Evolutionary conservation across 2,113 vertebrate species (phyloP).

Genomic region (Eclectus roratus): DNA sequence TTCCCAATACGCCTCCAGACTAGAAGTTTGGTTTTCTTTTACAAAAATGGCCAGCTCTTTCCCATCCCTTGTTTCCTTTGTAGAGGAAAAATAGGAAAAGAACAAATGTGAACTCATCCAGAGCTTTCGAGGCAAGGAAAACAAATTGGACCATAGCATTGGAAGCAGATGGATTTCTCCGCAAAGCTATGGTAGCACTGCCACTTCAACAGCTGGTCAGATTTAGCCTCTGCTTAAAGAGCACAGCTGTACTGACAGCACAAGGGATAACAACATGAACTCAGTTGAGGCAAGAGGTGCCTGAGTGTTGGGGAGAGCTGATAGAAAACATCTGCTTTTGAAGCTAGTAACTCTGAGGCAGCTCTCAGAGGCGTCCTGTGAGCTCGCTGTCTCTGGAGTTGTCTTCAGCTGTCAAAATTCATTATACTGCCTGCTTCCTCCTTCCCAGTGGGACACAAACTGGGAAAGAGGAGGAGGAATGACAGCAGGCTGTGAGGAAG

Average conservation of each 20-base stretch:
- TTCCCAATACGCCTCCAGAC: background rate
- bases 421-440: background rate
- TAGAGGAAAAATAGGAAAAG: background rate
- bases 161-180: conserved; percentile 18
- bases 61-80: background rate
- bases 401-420: background rate
- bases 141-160: background rate
- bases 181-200: background rate
- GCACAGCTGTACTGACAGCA: background rate
- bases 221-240: background rate
- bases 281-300: background rate
- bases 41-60: background rate
- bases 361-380: conserved; percentile 15
- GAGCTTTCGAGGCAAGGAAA: conserved; percentile 4
- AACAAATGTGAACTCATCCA: conserved; percentile 18
- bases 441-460: background rate
- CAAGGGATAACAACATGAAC: background rate
- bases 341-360: background rate
- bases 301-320: background rate
- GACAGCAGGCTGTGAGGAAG: background rate
- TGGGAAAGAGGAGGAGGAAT: background rate
- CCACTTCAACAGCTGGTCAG: conserved; percentile 29
- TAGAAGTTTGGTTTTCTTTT: background rate
- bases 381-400: background rate
- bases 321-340: conserved; percentile 42